Evolutionary conservation across 2,888 invertebrate genomes (phyloP), one percentile per base, ranked within the genome.

Genomic region (Operophtera brumata): DNA sequence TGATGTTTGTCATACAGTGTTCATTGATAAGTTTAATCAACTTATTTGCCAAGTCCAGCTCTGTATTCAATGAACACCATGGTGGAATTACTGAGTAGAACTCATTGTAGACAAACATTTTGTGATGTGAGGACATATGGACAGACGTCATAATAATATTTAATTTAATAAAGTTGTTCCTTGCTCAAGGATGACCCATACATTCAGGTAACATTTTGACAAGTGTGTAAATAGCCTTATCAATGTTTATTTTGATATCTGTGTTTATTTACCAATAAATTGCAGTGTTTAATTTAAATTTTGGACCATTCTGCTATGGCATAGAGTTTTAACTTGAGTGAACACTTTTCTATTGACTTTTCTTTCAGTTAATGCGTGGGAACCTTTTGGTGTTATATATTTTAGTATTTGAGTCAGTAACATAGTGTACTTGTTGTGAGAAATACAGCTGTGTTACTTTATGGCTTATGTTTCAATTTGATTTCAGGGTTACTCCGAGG

Each of bases 401-500:
- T 1, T 14, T 36, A 7, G n/a, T 13, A 42, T 42, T 36, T 47
- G 2, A 26, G 46, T 47, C 51, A 56, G 42, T 61, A 12, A 32
- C 9, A 41, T 40, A 11, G 44, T 9, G 11, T 11, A 37, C 43
- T 53, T 28, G 20, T 4, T 26, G 40, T 45, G 20, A 1, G 36
- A 46, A 12, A 30, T 20, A 45, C 36, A 50, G 13, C 20, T 44
- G n/a, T 3, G 20, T 20, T 3, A 20, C 20, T 3, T 20, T 20
- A 20, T 20, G 2, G 20, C 20, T 20, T 14, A 2, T 7, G 11
- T 34, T 35, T 3, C 6, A 30, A 45, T 42, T 3, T n/a, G 20
- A 13, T 80, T 78, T 41, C 74, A 91, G 91, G 75, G 71, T 88
- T 48, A 73, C 90, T 52, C 91, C 90, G 40, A 79, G 91, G 66